Conservation (phyloP, 2,797 vertebrate species). For the Poecile montanus region DNA sequence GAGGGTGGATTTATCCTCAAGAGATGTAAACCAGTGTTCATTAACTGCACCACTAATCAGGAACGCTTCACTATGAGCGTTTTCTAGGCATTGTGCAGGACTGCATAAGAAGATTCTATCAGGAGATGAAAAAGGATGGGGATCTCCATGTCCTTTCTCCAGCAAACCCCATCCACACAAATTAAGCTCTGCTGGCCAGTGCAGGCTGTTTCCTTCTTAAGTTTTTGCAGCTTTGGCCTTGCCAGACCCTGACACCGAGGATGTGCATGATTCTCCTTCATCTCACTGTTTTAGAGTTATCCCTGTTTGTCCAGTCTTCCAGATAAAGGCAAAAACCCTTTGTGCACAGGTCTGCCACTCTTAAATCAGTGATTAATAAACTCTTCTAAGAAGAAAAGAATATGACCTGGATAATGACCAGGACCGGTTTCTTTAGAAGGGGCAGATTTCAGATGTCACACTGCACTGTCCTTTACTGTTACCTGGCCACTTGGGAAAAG, state of each 20-base stretch:
- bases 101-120: background rate
- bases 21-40: background rate
- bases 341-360: background rate
- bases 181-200: background rate
- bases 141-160: background rate
- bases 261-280: background rate
- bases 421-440: background rate
- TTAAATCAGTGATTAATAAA: background rate
- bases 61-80: fast-evolving
- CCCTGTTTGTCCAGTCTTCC: background rate
- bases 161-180: background rate
- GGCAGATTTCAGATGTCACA: background rate
- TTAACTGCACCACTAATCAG: background rate
- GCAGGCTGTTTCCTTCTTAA: background rate
- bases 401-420: background rate
- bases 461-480: background rate
- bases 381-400: background rate
- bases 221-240: background rate
- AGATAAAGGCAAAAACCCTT: background rate
- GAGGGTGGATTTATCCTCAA: background rate
- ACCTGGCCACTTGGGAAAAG: background rate
- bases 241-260: background rate
- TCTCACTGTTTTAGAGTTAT: background rate
- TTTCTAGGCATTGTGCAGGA: background rate
- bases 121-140: background rate